Evolutionary conservation across 2,113 vertebrate genomes (phyloP), one percentile per base, ranked within the genome.

Genomic region (Myrmecobius fasciatus): DNA sequence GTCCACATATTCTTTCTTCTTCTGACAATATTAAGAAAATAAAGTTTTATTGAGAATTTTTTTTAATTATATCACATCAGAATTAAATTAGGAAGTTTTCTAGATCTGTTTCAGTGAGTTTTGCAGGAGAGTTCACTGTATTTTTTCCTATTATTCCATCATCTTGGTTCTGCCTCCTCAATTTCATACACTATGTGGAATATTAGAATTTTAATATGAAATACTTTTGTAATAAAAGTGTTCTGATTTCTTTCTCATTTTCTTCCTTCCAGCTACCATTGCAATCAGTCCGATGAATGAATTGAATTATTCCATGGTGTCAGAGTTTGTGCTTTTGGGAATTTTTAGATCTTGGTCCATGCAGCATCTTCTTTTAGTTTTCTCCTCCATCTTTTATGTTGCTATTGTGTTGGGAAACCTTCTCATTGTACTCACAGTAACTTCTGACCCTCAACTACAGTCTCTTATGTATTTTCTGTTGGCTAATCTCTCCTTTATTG

Each of bases 241-340:
- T 60, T 60, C 10, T 60, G 11, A 60, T 31, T 60, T 31, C 9
- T 28, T 60, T 28, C 56, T 60, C 10, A 60, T 60, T 60, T 60
- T 60, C 56, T 60, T 60, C 10, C 56, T 60, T 60, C 26, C 11
- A 60, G 56, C 28, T 60, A 31, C 10, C 56, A 60, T 67, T 14
- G 1, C 14, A 67, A 31, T 31, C 28, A 60, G 56, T 17, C 60
- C n/a, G 17, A 12, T 17, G 92, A 93, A 24, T 3, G 31, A 94
- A 93, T 92, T 51, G 25, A 97, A 97, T 90, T 28, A 92, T 43
- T 96, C 97, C 14, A 17, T 12, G 3, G 95, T 96, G 90, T 91
- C 94, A 1, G 95, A 97, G 52, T 97, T 98, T 60, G 75, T 98
- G 91, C 96, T 97, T 47, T 90, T 95, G 43, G 96, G 97, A 92